Percentiles rank a stretch among this genome's conserved stretches.
These are phyloP conservation scores for Rhyzopertha dominica DNA, from an alignment of 1,140 invertebrate genomes.

Conservation along the genomic window DNA sequence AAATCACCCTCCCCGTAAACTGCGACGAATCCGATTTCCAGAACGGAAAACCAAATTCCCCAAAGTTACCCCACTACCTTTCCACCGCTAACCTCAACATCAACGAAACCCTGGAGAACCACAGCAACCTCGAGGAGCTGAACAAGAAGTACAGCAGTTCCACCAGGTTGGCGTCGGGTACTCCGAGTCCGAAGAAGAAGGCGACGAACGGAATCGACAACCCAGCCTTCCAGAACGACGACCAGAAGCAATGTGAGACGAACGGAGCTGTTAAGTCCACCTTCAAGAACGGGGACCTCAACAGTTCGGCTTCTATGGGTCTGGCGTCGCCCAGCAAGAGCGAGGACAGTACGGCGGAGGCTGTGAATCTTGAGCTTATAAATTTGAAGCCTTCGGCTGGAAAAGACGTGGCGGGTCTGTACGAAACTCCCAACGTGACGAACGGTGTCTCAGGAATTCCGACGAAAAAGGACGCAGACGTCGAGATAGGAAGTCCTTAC, in stretches of 20 bases:
- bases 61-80: constrained; percentile 39
- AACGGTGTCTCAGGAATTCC: constrained; percentile 44
- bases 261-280: constrained; percentile 20
- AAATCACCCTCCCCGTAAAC: constrained; percentile 42
- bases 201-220: constrained; percentile 24
- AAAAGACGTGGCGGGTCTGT: constrained; percentile 41
- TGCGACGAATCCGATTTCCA: constrained; percentile 37
- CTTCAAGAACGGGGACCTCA: constrained; percentile 40
- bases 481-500: constrained; percentile 68
- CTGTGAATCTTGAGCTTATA: constrained; percentile 73
- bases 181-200: constrained; percentile 21
- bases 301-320: constrained; percentile 18
- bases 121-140: constrained; percentile 38
- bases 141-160: constrained; percentile 39
- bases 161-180: constrained; percentile 25
- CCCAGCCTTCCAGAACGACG: constrained; percentile 23
- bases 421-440: constrained; percentile 42
- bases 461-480: constrained; percentile 64
- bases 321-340: constrained; percentile 25
- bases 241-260: constrained; percentile 19
- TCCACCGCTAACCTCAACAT: constrained; percentile 44
- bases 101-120: constrained; percentile 36
- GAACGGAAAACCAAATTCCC: constrained; percentile 23
- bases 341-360: constrained; percentile 51
- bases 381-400: constrained; percentile 65